Base-by-base conservation (phyloP, 2,888 invertebrate species). In the Leptinotarsa tumamoca region DNA sequence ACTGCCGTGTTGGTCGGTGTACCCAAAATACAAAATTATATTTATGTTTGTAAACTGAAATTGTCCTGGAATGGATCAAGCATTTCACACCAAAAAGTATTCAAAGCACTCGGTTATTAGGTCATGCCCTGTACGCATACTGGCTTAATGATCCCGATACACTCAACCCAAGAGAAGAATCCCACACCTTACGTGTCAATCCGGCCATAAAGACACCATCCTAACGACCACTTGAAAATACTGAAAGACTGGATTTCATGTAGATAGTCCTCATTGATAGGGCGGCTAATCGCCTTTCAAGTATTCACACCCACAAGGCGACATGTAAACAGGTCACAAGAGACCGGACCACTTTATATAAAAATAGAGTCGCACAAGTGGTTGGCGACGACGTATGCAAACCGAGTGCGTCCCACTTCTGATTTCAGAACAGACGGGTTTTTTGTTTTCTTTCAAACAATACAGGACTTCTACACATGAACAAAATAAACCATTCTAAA, bases 281-380 rank as follows among this genome's bases (percentile, higher is more conserved):
- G 66, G 67, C 72, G 52, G 51, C 33, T 52, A 52, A 72, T 67
- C 23, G 72, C 49, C 67, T 54, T 66, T 54, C 18, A 50, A 56
- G 54, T 72, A 54, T 67, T 67, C 67, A 72, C 72, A 72, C 72
- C 67, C 72, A 72, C 72, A 18, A 67, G 21, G 54, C 50, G 54
- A 61, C n/a, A 66, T 54, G 18, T 72, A 67, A 54, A 72, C 67
- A 33, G 72, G 67, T 72, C 67, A 66, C 54, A 49, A 61, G 71
- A 71, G 49, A 61, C 18, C 63, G 50, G 67, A 54, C 52, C 72
- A 71, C 58, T 70, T 43, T 7, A 69, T 68, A 23, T 51, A 68
- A 68, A 27, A 63, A 66, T 27, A 71, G 18, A 61, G 51, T 58
- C 58, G 71, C 51, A 50, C 54, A 72, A 72, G 72, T 72, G 67